phyloP scores from a whole-genome alignment of 2,113 vertebrate genomes.

The Sander vitreus region DNA sequence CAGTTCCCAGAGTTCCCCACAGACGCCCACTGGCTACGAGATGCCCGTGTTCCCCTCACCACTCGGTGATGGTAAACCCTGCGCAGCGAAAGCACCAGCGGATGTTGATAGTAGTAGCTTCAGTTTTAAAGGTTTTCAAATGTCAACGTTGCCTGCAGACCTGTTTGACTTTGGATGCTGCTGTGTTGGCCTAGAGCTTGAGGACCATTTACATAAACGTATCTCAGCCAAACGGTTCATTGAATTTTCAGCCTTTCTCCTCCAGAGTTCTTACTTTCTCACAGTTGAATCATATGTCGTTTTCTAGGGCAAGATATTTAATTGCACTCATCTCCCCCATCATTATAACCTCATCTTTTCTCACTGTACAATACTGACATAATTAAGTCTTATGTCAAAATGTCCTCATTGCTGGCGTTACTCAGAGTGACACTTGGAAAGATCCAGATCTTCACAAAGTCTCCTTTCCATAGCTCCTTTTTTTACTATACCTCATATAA shows the following conservation, averaged over 20 bases:
- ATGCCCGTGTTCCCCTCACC: conserved; percentile 89
- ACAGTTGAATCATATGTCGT: not conserved
- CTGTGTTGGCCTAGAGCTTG: not conserved
- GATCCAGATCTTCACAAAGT: not conserved
- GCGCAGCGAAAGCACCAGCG: not conserved
- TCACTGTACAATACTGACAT: not conserved
- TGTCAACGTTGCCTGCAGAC: conserved; percentile 35
- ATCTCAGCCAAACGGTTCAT: conserved; percentile 26
- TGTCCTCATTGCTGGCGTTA: not conserved
- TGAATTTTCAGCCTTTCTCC: conserved; percentile 12
- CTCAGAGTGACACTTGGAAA: not conserved
- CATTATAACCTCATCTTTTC: conserved; percentile 14
- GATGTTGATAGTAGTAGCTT: conserved; percentile 4
- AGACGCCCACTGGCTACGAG: conserved; percentile 91
- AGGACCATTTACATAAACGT: conserved; percentile 39
- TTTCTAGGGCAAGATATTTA: conserved; percentile 12
- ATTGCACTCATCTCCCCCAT: conserved; percentile 9
- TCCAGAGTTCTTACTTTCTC: not conserved
- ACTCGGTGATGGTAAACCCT: conserved; percentile 90
- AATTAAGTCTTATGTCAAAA: not conserved
- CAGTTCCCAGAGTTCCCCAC: conserved; percentile 92
- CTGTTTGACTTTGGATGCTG: conserved; percentile 49
- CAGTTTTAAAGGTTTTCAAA: conserved; percentile 1
- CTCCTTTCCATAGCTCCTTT: not conserved
- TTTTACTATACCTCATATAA: not conserved